Base-by-base conservation (phyloP, 2,797 vertebrate species). In the Sebastolobus altivelis region DNA sequence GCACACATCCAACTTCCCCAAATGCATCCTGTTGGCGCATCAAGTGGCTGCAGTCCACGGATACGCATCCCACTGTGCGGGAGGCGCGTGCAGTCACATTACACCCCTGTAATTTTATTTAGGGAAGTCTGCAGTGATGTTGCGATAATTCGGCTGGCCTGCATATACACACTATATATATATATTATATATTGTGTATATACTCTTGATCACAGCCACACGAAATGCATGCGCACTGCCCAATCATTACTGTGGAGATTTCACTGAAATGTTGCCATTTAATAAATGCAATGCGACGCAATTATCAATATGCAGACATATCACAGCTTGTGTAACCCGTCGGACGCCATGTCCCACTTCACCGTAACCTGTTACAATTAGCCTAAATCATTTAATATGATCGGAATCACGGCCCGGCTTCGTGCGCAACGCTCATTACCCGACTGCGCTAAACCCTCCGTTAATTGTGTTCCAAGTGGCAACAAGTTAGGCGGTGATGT, bases 1-100 rank as follows among this genome's bases (percentile, higher is more conserved):
- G 91, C 91, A 85, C 69, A 75, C 80, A 35, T 93, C 92, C 92
- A 94, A 92, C 87, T 94, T 93, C 80, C 81, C 83, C 79, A 87
- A 90, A 92, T 56, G 86, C 89, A 87, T 88, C 81, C 87, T 84
- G 82, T 83, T 90, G 92, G 91, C 90, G 94, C 94, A 95, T 95
- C 94, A 95, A 95, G 94, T 95, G 94, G 93, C 93, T 81, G 88
- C 91, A 84, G 89, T 91, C 80, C 81, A 82, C 82, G 29, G 77
- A 80, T 88, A 87, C 55, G 85, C 83, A 82, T 81, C 79, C 79
- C 78, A 63, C 74, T 31, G 76, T 77, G 84, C 84, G 65, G 56
- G 40, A 71, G 80, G 37, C 20, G 58, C 62, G 79, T 77, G 77
- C 81, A 40, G 38, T 67, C 69, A 66, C 75, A 80, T 80, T 58